Evolutionary conservation across 2,797 vertebrate species (phyloP).

Genomic region (Sebastes trivittatus): DNA sequence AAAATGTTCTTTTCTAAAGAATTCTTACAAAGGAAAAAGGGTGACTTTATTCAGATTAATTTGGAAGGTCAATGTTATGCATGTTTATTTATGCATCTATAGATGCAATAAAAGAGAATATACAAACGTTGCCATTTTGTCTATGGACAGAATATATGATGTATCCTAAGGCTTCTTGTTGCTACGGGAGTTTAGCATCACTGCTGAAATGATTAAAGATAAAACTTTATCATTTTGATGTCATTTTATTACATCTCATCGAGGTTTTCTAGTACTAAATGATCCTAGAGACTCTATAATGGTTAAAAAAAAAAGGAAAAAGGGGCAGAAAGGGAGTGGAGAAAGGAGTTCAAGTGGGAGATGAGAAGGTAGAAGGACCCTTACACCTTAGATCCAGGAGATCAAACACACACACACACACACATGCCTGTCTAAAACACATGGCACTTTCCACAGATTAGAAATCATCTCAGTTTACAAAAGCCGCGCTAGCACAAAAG

Average conservation of each 20-base stretch:
- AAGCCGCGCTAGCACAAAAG: conserved; percentile 68
- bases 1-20: not conserved
- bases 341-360: conserved; percentile 55
- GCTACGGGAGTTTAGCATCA: not conserved
- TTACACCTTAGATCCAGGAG: conserved; percentile 52
- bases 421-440: conserved; percentile 58
- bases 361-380: conserved; percentile 58
- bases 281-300: conserved; percentile 5
- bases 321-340: not conserved
- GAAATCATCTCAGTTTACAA: conserved; percentile 63
- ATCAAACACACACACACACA: conserved; percentile 49
- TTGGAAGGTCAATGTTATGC: not conserved
- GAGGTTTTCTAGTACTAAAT: not conserved
- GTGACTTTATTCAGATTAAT: not conserved
- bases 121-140: not conserved
- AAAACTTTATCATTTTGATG: not conserved
- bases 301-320: not conserved
- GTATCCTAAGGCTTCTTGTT: not conserved
- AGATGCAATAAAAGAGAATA: not conserved
- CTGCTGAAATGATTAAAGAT: not conserved
- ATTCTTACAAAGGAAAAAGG: not conserved
- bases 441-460: conserved; percentile 67
- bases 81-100: not conserved
- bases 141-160: not conserved
- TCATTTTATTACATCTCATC: conserved; percentile 5